Conservation (phyloP, 2,113 vertebrate genomes). For the Micronisus gabar region DNA sequence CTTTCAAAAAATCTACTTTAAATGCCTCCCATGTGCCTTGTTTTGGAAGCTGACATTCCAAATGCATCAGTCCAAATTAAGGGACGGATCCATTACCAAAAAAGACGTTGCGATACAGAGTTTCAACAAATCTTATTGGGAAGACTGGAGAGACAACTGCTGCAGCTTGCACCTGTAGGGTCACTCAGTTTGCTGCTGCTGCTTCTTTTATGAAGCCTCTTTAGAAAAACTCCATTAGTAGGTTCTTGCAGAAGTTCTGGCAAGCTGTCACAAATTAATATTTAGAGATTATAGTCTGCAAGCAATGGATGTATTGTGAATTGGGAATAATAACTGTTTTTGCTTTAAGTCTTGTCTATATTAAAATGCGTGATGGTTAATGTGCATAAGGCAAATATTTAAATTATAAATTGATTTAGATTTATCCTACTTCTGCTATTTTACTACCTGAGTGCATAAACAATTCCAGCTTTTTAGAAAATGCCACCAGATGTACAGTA, state of each 20-base stretch:
- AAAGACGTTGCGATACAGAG: neutral
- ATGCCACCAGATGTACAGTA: neutral
- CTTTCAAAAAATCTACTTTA: constrained; percentile 69
- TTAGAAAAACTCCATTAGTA: neutral
- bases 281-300: neutral
- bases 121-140: constrained; percentile 46
- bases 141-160: neutral
- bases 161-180: neutral
- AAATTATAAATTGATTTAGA: neutral
- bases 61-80: constrained; percentile 66
- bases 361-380: neutral
- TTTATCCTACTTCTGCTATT: neutral
- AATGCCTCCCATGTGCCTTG: constrained; percentile 69
- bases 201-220: neutral
- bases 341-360: neutral
- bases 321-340: neutral
- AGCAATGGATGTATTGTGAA: neutral
- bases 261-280: neutral
- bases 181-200: neutral
- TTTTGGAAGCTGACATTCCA: constrained; percentile 66
- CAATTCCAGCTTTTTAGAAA: neutral
- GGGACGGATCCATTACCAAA: constrained; percentile 50
- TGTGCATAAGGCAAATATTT: neutral
- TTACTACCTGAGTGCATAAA: neutral
- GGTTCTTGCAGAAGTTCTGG: neutral